Evolutionary conservation across 2,888 invertebrate species (phyloP).

Genomic region (Margaritifera margaritifera): DNA sequence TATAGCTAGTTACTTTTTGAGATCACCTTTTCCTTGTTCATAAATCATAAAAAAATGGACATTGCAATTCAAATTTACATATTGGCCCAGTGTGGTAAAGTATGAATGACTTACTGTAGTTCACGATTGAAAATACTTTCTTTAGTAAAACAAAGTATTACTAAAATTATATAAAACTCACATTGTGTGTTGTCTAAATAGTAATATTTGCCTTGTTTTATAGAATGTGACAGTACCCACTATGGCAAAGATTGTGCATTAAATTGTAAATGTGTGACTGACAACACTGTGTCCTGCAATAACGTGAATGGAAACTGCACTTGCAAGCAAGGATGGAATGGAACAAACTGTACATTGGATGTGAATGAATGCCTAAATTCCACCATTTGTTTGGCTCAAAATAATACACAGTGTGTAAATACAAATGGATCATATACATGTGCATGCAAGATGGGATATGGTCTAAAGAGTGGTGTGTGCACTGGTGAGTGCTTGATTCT

Average conservation of each 20-base stretch:
- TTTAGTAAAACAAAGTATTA: no score
- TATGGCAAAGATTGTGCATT: constrained; percentile 26
- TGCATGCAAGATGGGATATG: constrained; percentile 29
- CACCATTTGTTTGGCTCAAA: constrained; percentile 19
- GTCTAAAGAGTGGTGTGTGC: constrained; percentile 11
- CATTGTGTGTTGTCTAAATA: no score
- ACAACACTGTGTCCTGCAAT: constrained; percentile 28
- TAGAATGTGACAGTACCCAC: constrained; percentile 20
- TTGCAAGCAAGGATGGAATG: constrained; percentile 32
- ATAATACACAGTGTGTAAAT: constrained; percentile 25
- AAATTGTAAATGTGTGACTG: constrained; percentile 19
- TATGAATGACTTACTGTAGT: no score
- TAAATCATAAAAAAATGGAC: no score
- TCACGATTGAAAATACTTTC: no score
- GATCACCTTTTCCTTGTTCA: no score
- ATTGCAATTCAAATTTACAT: no score
- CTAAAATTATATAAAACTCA: no score
- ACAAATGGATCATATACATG: constrained; percentile 29
- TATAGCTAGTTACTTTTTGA: no score
- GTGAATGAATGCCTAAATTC: constrained; percentile 28
- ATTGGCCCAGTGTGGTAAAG: no score
- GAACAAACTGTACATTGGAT: constrained; percentile 24
- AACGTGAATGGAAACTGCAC: constrained; percentile 29
- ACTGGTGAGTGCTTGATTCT: neutral
- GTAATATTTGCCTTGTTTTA: constrained; percentile 1